phyloP scores from a whole-genome alignment of 2,113 vertebrate species.

The Cricetomys ansorgei region DNA sequence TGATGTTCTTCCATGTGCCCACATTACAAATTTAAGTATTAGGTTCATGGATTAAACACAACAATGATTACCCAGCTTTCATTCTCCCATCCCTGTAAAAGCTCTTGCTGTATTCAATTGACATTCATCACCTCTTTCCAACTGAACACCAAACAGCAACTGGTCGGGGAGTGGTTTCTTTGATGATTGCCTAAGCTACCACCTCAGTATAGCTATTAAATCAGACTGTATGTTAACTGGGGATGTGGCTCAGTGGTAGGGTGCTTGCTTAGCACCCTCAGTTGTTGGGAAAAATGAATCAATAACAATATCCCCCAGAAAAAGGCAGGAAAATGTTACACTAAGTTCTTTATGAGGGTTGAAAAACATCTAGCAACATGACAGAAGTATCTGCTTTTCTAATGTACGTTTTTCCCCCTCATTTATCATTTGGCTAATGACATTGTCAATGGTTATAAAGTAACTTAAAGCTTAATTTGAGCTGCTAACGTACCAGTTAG shows the following conservation, averaged over 20 bases:
- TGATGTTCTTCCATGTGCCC: neutral
- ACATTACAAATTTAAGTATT: neutral
- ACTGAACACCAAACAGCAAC: neutral
- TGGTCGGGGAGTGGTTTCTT: neutral
- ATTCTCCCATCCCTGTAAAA: neutral
- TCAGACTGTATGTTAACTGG: neutral
- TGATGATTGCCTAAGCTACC: neutral
- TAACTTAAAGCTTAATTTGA: slow-evolving; percentile 1
- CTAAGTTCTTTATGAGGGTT: neutral
- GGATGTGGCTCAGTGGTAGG: neutral
- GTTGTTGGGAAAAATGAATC: neutral
- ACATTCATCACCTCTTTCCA: neutral
- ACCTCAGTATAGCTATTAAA: neutral
- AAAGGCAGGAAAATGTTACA: neutral
- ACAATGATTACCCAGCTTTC: neutral
- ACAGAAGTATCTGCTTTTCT: neutral
- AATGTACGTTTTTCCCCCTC: neutral
- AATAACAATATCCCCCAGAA: neutral
- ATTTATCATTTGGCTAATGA: slow-evolving; percentile 33
- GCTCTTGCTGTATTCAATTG: neutral
- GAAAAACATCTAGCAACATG: slow-evolving; percentile 18
- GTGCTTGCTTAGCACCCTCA: neutral
- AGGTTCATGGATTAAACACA: neutral
- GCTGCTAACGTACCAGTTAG: neutral
- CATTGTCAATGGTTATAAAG: neutral